These are phyloP conservation scores for Anaspis maculata DNA, from an alignment of 2,888 invertebrate genomes.

Conservation along the genomic window DNA sequence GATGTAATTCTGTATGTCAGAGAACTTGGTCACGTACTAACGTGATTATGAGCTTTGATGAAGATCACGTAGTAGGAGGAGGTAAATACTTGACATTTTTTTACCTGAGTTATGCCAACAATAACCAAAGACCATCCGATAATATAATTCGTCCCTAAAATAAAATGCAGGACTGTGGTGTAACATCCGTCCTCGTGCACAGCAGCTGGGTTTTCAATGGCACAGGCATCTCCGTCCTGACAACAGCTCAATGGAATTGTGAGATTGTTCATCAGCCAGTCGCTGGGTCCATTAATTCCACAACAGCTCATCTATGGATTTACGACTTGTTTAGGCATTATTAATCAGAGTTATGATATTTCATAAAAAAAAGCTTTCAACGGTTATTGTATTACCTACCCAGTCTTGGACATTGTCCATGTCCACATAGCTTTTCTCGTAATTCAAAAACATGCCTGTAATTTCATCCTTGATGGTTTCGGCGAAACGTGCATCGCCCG, in stretches of 20 bases:
- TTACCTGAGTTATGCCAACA: conserved; percentile 16
- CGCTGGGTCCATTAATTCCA: conserved; percentile 12
- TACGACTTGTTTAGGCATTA: too few species aligned
- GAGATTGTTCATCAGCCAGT: conserved; percentile 6
- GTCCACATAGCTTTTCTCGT: not conserved
- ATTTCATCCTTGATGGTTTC: not conserved
- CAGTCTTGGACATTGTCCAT: conserved; percentile 14
- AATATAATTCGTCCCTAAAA: conserved; percentile 13
- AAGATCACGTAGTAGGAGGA: too few species aligned
- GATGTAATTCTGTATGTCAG: too few species aligned
- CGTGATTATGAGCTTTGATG: too few species aligned
- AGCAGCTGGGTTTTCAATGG: conserved; percentile 1
- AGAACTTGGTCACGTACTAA: too few species aligned
- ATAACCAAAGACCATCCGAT: conserved; percentile 16
- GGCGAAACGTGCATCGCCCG: conserved; percentile 5
- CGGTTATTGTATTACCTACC: conserved; percentile 10
- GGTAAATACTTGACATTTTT: not conserved
- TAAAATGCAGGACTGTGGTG: conserved; percentile 7
- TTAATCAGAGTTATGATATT: too few species aligned
- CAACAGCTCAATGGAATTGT: conserved; percentile 10
- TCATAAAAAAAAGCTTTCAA: conserved; percentile 4
- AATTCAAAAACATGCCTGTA: conserved; percentile 1
- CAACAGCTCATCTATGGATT: conserved; percentile 20
- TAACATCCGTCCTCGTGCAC: conserved; percentile 13
- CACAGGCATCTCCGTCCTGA: conserved; percentile 3